Evolutionary conservation across 1,140 invertebrate species (phyloP).

Genomic region (Calephelis nemesis): DNA sequence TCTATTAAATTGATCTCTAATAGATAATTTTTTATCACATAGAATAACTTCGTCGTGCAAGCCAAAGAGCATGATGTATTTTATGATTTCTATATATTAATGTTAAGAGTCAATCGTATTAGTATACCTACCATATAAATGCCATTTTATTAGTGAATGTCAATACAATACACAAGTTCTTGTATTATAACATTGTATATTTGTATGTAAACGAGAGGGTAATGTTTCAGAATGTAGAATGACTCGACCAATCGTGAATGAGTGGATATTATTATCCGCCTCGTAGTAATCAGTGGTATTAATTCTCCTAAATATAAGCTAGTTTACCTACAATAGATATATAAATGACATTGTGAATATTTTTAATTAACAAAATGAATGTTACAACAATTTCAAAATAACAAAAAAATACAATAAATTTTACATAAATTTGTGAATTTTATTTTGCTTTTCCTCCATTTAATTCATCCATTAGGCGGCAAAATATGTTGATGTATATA

Average conservation of each 20-base stretch:
- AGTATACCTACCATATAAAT: conserved; percentile 73
- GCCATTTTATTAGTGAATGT: conserved; percentile 75
- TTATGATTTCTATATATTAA: conserved; percentile 72
- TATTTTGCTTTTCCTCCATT: conserved; percentile 22
- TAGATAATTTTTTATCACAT: conserved; percentile 56
- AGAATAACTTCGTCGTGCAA: conserved; percentile 74
- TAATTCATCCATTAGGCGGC: no score
- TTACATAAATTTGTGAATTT: conserved; percentile 68
- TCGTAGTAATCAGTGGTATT: conserved; percentile 75
- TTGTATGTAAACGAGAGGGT: conserved; percentile 70
- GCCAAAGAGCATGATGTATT: conserved; percentile 79
- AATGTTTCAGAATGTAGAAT: conserved; percentile 61
- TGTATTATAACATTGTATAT: conserved; percentile 75
- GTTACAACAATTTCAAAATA: conserved; percentile 80
- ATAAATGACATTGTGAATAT: conserved; percentile 80
- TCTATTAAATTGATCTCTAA: conserved; percentile 69
- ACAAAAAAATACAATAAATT: conserved; percentile 80
- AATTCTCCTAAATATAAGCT: conserved; percentile 75
- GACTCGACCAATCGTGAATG: conserved; percentile 73
- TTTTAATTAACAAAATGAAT: conserved; percentile 80
- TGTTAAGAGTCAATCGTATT: conserved; percentile 67
- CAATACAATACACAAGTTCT: conserved; percentile 61
- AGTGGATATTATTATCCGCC: conserved; percentile 55
- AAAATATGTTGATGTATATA: no score
- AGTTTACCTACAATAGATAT: conserved; percentile 75